Evolutionary conservation across 2,797 vertebrate genomes (phyloP), one percentile per base, ranked within the genome.

Genomic region (Ispidina picta): DNA sequence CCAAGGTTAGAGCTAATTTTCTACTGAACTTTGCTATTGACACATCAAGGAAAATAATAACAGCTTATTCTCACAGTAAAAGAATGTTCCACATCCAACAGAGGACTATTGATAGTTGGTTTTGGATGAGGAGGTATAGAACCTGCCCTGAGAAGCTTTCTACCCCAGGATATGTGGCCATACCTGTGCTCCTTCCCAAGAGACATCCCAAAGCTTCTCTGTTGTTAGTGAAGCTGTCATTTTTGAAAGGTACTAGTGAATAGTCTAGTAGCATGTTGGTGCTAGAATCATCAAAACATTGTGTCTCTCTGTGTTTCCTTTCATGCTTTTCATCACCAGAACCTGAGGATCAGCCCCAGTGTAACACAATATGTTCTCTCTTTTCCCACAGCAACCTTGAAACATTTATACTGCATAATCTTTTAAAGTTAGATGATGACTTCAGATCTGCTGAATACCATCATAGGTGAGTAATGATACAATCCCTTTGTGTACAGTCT

Each of bases 151-250:
- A 26, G 54, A n/a, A 63, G 31, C 46, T 55, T 6, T 49, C 31
- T 14, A 4, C 15, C 22, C 3, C 23, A 25, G 39, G 29, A 18
- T 18, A 37, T 14, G 18, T 33, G 3, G 39, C 3, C 44, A 5
- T 26, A 44, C 0, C 0, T 18, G 3, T 3, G 18, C 43, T 48
- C 10, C 9, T 5, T 48, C 13, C 68, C 31, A 25, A 17, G 58
- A 49, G 41, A 58, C 16, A 31, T 28, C n/a, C 22, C 15, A 63
- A 10, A 62, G 10, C 33, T 82, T 2, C 59, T 23, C 37, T 62
- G 21, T 3, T 31, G 39, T 8, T 15, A 18, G 26, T 1, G 33
- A 35, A 43, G 20, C 5, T 5, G 1, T 23, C 2, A 0, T 8
- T 39, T 37, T 44, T 28, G 29, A 37, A 41, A 49, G 33, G 25